These are phyloP conservation scores for Eupithecia abbreviata DNA, from an alignment of 2,888 invertebrate genomes.

Conservation along the genomic window DNA sequence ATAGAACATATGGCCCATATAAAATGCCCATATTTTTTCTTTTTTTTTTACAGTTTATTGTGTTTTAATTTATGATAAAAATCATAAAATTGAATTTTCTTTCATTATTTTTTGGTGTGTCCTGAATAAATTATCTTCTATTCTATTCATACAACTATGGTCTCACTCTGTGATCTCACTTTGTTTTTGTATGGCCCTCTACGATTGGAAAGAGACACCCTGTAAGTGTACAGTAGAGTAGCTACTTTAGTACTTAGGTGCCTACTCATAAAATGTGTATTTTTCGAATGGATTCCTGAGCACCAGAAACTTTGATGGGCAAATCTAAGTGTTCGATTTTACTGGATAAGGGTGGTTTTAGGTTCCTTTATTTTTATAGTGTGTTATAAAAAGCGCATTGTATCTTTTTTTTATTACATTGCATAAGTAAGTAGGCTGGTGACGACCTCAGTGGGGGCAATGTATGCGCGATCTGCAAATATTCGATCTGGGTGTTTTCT, in stretches of 20 bases:
- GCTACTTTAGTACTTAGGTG: background rate
- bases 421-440: background rate
- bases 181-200: background rate
- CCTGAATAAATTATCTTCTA: no score
- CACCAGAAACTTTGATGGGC: constrained; percentile 79
- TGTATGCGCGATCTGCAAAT: background rate
- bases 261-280: constrained; percentile 68
- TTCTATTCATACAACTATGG: no score
- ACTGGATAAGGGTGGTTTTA: constrained; percentile 67
- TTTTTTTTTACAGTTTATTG: no score
- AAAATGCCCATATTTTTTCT: no score
- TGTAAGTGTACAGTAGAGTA: background rate
- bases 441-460: background rate
- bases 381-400: constrained; percentile 73
- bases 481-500: background rate
- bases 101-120: no score
- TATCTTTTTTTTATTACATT: constrained; percentile 49
- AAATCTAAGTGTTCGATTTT: constrained; percentile 79
- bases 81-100: no score
- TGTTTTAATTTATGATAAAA: no score
- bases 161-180: background rate
- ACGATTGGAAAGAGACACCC: background rate
- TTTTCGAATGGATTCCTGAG: constrained; percentile 84
- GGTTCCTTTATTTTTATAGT: constrained; percentile 79
- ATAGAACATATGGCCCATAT: no score